Evolutionary conservation across 2,113 vertebrate genomes (phyloP).

Genomic region (Gadus chalcogrammus): DNA sequence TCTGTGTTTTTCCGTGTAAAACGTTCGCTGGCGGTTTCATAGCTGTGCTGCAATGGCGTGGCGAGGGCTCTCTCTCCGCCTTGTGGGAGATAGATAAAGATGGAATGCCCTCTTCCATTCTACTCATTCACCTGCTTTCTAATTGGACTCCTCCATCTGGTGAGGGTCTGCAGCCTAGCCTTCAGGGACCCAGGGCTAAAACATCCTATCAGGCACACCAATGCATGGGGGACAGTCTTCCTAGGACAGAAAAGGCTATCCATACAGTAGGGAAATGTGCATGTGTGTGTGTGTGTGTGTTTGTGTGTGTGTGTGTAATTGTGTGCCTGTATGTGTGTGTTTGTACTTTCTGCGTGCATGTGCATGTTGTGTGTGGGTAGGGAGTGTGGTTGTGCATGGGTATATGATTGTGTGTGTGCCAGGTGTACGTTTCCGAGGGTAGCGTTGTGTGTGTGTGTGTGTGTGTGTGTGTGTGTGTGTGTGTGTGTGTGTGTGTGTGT

Average conservation of each 20-base stretch:
- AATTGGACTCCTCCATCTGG: constrained; percentile 70
- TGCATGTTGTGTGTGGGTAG: not conserved
- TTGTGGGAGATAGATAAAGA: constrained; percentile 40
- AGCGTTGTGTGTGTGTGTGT: not conserved
- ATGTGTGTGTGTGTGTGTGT: constrained; percentile 5
- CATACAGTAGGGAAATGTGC: constrained; percentile 15
- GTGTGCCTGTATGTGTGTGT: constrained; percentile 3
- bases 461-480: not conserved
- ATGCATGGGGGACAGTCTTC: constrained; percentile 47
- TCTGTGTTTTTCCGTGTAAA: constrained; percentile 4
- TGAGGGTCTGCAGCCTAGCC: constrained; percentile 56
- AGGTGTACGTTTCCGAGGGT: no score
- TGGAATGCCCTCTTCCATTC: constrained; percentile 44
- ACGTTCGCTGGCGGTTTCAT: constrained; percentile 30
- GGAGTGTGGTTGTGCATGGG: no score
- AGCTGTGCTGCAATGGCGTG: constrained; percentile 36
- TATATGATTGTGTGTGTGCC: no score
- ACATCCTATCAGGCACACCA: constrained; percentile 58
- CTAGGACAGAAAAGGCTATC: constrained; percentile 41
- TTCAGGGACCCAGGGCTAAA: constrained; percentile 54
- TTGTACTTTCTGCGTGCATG: not conserved
- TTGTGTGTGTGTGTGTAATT: constrained; percentile 21
- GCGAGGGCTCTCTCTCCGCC: constrained; percentile 19
- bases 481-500: constrained; percentile 6
- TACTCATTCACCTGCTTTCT: constrained; percentile 51